Evolutionary conservation across 2,113 vertebrate species (phyloP).

Genomic region (Caretta caretta): DNA sequence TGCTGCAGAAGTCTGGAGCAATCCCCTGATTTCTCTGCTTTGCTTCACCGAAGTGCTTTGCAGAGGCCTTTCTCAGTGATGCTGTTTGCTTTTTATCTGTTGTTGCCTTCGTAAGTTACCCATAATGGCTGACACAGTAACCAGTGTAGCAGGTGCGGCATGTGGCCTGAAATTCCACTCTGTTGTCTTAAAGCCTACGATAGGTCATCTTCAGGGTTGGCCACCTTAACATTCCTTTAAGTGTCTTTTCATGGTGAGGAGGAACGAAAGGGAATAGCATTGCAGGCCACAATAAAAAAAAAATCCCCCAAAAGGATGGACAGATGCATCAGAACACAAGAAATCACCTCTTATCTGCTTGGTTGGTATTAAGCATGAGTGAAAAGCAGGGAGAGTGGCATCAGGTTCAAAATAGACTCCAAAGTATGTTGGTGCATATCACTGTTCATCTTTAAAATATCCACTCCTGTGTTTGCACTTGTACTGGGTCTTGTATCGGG

Average conservation of each 20-base stretch:
- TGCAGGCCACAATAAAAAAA: neutral
- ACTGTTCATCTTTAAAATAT: neutral
- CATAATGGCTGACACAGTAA: neutral
- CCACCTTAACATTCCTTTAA: neutral
- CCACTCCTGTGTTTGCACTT: neutral
- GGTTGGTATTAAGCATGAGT: neutral
- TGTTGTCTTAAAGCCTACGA: neutral
- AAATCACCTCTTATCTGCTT: neutral
- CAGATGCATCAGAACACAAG: neutral
- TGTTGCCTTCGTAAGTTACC: fast-evolving
- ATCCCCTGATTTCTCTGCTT: neutral
- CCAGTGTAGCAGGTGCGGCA: neutral
- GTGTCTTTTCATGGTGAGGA: neutral
- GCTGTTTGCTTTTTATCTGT: neutral
- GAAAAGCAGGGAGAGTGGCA: neutral
- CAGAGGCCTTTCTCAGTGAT: neutral
- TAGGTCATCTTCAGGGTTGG: neutral
- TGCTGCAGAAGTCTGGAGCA: neutral
- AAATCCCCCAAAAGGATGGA: neutral
- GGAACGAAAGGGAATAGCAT: neutral
- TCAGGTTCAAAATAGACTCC: neutral
- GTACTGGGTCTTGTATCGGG: neutral
- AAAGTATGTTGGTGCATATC: neutral
- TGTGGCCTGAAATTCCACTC: neutral
- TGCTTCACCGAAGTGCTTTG: neutral